Percentiles rank a stretch among this genome's conserved stretches.
These are phyloP conservation scores for Loripinus fragilis DNA, from an alignment of 2,888 invertebrate species.

Conservation along the genomic window DNA sequence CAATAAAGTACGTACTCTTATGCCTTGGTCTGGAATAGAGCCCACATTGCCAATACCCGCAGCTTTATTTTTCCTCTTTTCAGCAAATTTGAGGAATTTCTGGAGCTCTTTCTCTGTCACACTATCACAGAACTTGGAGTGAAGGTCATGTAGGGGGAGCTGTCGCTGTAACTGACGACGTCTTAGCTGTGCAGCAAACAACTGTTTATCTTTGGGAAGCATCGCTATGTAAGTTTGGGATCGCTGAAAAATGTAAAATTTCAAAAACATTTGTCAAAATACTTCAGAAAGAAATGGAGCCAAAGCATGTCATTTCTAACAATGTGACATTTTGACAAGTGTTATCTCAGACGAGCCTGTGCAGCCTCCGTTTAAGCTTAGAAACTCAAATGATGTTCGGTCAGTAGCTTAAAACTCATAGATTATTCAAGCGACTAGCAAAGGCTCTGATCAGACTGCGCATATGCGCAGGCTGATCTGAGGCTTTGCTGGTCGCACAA, in stretches of 20 bases:
- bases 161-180: slow-evolving; percentile 75
- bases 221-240: slow-evolving; percentile 76
- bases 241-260: slow-evolving; percentile 57
- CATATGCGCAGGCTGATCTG: too few species aligned
- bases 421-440: too few species aligned
- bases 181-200: slow-evolving; percentile 75
- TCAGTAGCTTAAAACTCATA: too few species aligned
- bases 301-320: background rate
- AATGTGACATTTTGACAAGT: background rate
- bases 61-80: slow-evolving; percentile 70
- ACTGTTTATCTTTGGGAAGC: slow-evolving; percentile 77
- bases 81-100: slow-evolving; percentile 75
- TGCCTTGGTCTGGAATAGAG: slow-evolving; percentile 62
- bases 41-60: slow-evolving; percentile 75
- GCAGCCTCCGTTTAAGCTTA: too few species aligned
- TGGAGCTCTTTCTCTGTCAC: slow-evolving; percentile 69
- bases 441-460: too few species aligned
- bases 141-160: slow-evolving; percentile 76
- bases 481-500: too few species aligned
- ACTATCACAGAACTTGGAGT: slow-evolving; percentile 74
- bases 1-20: background rate
- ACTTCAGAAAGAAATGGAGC: background rate
- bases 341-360: background rate
- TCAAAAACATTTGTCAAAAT: background rate
- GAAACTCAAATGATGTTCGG: too few species aligned